Evolutionary conservation across 2,888 invertebrate genomes (phyloP).

Genomic region (Lasioglossum marginatum): DNA sequence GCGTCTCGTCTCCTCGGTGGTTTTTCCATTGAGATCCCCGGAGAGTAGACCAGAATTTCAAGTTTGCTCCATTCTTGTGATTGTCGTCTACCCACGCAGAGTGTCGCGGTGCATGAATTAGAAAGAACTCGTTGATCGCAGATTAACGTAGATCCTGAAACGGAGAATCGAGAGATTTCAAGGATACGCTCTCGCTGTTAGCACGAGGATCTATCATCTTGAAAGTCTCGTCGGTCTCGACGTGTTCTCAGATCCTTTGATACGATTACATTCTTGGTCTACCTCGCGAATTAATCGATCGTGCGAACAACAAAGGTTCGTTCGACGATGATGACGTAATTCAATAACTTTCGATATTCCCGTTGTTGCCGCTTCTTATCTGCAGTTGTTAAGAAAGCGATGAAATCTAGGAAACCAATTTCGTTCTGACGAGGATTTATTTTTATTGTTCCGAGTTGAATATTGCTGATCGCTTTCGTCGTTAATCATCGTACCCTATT

Average conservation of each 20-base stretch:
- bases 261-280: constrained; percentile 24
- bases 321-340: constrained; percentile 20
- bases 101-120: constrained; percentile 39
- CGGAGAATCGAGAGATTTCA: constrained; percentile 57
- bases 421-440: background rate
- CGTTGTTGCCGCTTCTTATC: background rate
- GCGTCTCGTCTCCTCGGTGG: background rate
- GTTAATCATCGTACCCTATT: background rate
- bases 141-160: constrained; percentile 56
- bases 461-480: background rate
- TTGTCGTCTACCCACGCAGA: background rate
- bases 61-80: constrained; percentile 17
- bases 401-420: background rate
- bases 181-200: constrained; percentile 45
- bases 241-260: constrained; percentile 15
- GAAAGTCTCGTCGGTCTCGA: constrained; percentile 27
- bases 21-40: background rate
- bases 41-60: background rate
- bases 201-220: constrained; percentile 25
- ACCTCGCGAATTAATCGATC: constrained; percentile 14
- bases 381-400: background rate
- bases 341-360: constrained; percentile 11
- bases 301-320: constrained; percentile 17
- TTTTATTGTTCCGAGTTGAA: background rate
- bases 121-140: constrained; percentile 39